Percentiles rank a stretch among this genome's conserved stretches.
phyloP scores from a whole-genome alignment of 2,113 vertebrate species.

The Ceuthmochares aereus region DNA sequence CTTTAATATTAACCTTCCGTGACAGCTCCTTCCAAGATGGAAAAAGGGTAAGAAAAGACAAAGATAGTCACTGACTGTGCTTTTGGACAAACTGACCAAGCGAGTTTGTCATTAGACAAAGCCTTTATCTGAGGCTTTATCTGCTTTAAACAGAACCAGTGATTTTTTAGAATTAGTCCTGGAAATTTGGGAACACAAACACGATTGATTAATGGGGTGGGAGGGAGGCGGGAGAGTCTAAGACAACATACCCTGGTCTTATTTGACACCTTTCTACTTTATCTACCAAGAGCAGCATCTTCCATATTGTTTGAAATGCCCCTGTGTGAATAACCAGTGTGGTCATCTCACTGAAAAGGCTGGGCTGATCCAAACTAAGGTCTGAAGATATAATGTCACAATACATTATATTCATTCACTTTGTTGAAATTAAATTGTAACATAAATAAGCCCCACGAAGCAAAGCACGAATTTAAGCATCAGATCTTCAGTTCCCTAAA shows the following conservation, averaged over 20 bases:
- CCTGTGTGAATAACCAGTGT: neutral
- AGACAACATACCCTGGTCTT: fast-evolving
- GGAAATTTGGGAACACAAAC: neutral
- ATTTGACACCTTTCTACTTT: neutral
- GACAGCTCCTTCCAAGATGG: conserved; percentile 42
- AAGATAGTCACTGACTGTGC: neutral
- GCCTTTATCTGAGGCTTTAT: neutral
- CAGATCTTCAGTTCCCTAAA: neutral
- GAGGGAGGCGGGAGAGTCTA: neutral
- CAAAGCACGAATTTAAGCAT: neutral
- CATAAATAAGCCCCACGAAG: neutral
- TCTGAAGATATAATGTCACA: neutral
- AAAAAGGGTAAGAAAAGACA: neutral
- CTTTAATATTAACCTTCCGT: conserved; percentile 39
- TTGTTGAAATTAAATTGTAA: neutral
- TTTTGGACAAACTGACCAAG: conserved; percentile 18
- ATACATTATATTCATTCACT: neutral
- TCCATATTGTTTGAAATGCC: neutral
- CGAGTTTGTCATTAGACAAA: neutral
- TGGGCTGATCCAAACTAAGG: neutral
- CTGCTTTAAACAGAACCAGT: neutral
- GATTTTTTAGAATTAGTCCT: neutral
- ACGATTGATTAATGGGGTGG: neutral
- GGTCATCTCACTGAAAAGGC: neutral
- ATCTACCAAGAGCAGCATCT: neutral